phyloP scores from a whole-genome alignment of 2,888 invertebrate species.

The Coelogynopora nodosa region DNA sequence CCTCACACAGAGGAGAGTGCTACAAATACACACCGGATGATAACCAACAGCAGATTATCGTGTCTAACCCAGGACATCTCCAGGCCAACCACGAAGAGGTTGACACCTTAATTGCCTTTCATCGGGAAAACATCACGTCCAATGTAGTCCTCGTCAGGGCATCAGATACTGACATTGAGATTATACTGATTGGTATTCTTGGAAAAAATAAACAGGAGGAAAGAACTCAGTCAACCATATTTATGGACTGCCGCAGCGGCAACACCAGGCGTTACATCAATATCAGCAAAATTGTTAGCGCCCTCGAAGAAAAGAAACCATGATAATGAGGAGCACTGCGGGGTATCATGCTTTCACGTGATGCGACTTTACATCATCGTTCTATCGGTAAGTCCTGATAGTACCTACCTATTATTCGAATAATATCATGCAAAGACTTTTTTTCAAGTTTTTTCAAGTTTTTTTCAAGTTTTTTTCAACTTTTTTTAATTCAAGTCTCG shows the following conservation, averaged over 20 bases:
- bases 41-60: neutral
- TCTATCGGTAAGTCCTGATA: neutral
- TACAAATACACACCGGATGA: neutral
- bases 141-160: constrained; percentile 30
- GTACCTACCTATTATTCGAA: neutral
- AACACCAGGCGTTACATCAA: constrained; percentile 43
- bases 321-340: constrained; percentile 16
- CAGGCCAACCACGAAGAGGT: constrained; percentile 38
- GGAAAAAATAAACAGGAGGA: neutral
- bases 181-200: constrained; percentile 35
- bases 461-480: neutral
- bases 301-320: constrained; percentile 7
- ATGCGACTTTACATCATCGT: constrained; percentile 44
- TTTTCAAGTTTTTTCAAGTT: too few relatives aligned
- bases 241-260: constrained; percentile 39
- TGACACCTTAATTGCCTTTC: constrained; percentile 41
- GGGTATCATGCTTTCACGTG: constrained; percentile 44
- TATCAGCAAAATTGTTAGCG: constrained; percentile 18
- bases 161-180: constrained; percentile 39
- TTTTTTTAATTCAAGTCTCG: constrained; percentile 9
- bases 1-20: neutral
- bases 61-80: neutral
- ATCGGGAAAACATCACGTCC: neutral
- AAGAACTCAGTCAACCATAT: neutral
- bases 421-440: too few relatives aligned